Percentiles rank a stretch among this genome's conserved stretches.
Conservation (phyloP, 2,888 invertebrate species). For the Lycophotia porphyrea region DNA sequence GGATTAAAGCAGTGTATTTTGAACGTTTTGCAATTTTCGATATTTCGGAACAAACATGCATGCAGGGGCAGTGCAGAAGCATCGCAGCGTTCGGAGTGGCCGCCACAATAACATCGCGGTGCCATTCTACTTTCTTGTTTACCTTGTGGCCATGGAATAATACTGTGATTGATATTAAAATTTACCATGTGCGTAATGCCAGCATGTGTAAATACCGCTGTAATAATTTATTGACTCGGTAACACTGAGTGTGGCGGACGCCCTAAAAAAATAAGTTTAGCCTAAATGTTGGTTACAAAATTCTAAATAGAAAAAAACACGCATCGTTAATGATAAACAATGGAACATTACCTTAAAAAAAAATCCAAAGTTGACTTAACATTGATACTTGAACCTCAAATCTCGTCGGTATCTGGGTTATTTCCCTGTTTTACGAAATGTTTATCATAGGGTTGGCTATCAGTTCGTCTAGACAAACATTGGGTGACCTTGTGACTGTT, state of each 20-base stretch:
- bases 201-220: conserved; percentile 62
- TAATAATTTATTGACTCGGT: conserved; percentile 59
- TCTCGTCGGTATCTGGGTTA: conserved; percentile 42
- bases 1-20: conserved; percentile 83
- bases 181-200: conserved; percentile 67
- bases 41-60: conserved; percentile 81
- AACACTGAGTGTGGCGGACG: conserved; percentile 45
- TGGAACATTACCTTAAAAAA: conserved; percentile 31
- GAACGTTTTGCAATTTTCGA: conserved; percentile 85
- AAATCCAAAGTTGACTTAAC: conserved; percentile 40
- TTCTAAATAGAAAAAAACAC: neutral
- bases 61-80: conserved; percentile 75
- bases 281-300: conserved; percentile 6
- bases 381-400: conserved; percentile 52
- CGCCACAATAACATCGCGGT: conserved; percentile 68
- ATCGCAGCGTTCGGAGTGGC: conserved; percentile 65
- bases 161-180: conserved; percentile 71
- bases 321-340: neutral
- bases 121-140: conserved; percentile 81
- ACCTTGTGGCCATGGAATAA: conserved; percentile 68
- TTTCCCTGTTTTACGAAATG: conserved; percentile 51
- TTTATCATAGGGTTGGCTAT: conserved; percentile 55
- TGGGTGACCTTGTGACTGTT: conserved; percentile 77
- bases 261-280: conserved; percentile 30
- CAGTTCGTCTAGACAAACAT: conserved; percentile 77